Evolutionary conservation across 2,113 vertebrate genomes (phyloP).

Genomic region (Strigops habroptila): DNA sequence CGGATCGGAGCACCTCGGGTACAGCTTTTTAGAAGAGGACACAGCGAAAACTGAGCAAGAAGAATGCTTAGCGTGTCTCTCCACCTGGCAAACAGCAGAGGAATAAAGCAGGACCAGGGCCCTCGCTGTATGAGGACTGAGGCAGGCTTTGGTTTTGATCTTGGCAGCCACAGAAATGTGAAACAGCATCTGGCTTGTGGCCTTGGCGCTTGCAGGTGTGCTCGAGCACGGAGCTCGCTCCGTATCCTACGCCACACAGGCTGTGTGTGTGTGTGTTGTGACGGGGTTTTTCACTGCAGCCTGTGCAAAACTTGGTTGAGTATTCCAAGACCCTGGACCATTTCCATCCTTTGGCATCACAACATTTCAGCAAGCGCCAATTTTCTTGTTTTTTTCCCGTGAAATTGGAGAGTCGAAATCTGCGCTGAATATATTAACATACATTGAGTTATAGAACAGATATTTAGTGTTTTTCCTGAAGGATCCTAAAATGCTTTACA

Average conservation of each 20-base stretch:
- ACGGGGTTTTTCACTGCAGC: neutral
- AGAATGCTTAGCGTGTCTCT: neutral
- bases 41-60: neutral
- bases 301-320: neutral
- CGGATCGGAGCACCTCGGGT: neutral
- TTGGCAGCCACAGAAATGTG: neutral
- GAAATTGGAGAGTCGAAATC: neutral
- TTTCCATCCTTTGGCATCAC: neutral
- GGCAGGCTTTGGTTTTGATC: neutral
- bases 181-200: neutral
- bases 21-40: neutral
- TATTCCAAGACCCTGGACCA: neutral
- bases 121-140: neutral
- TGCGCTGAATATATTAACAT: slow-evolving; percentile 10
- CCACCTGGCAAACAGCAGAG: neutral
- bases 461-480: slow-evolving; percentile 46
- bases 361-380: neutral
- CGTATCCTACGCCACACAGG: neutral
- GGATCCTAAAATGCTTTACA: slow-evolving; percentile 15
- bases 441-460: slow-evolving; percentile 17
- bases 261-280: neutral
- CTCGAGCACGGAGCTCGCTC: fast-evolving
- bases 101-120: neutral
- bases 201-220: neutral
- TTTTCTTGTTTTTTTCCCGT: neutral